Evolutionary conservation across 2,113 vertebrate genomes (phyloP).

Genomic region (Brachypodius melanocephalos): DNA sequence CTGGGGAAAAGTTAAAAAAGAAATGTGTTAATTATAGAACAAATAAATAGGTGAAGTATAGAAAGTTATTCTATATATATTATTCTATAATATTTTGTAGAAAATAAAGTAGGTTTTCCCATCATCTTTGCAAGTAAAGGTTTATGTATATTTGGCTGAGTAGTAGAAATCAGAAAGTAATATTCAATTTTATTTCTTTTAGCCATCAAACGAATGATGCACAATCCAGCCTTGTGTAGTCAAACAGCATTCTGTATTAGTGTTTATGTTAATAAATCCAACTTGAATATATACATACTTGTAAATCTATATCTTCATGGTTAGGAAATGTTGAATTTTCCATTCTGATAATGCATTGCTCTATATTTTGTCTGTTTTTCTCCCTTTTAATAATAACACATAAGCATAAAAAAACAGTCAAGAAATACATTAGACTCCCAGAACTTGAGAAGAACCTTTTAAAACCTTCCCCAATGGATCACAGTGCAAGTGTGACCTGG

Average conservation of each 20-base stretch:
- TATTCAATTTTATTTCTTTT: not conserved
- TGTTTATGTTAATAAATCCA: not conserved
- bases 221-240: not conserved
- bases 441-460: not conserved
- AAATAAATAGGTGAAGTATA: not conserved
- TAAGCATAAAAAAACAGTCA: not conserved
- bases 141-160: not conserved
- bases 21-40: not conserved
- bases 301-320: not conserved
- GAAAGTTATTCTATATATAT: too few relatives aligned
- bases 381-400: not conserved
- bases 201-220: not conserved
- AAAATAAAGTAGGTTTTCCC: not conserved
- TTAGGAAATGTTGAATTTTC: not conserved
- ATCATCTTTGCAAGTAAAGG: not conserved
- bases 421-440: not conserved
- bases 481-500: not conserved
- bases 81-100: not conserved
- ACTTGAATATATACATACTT: not conserved
- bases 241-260: not conserved
- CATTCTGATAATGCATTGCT: not conserved
- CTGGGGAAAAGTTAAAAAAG: not conserved
- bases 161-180: not conserved
- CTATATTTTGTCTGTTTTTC: not conserved
- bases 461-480: not conserved